Base-by-base conservation (phyloP, 2,888 invertebrate species). In the Xylota segnis region DNA sequence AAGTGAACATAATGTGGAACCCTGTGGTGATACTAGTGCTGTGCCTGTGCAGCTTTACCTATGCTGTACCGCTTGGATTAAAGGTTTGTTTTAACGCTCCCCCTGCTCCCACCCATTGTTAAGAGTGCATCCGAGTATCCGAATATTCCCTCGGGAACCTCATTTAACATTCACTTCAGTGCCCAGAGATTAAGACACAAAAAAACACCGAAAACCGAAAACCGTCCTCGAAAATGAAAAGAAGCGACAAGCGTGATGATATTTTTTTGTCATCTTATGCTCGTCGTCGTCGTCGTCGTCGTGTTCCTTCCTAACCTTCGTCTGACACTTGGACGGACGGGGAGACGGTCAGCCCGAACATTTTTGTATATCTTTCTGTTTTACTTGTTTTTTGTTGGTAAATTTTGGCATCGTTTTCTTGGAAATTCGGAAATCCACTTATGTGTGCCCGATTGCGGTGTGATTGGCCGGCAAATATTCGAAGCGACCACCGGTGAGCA, bases 11-110 rank as follows among this genome's bases (percentile, higher is more conserved):
- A 63, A 91, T 91, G 92, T 90, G 90, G 90, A 91, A 89, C 82
- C 87, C 87, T 76, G 84, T 89, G 87, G 89, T 90, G 88, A 71
- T 90, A 78, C 70, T 77, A 82, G 88, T 90, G 87, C 88, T 91
- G 72, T 89, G 90, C 74, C 83, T 91, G 34, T 88, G 87, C 88
- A 89, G 89, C 88, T 88, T 89, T 84, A 90, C 90, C 87, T 88
- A 87, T 70, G 90, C 91, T 79, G 91, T 91, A 88, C 92, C 92
- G 63, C 87, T 91, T 83, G 89, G 88, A 83, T 82, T 88, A 65
- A 91, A 92, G 92, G 92, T 92, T 90, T 88, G 90, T 89, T 84
- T 63, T 32, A 45, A 4, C 16, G n/a, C n/a, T n/a, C n/a, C 29
- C 37, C 14, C 32, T 23, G 2, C 9, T 37, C 27, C 27, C 50